Evolutionary conservation across 2,888 invertebrate species (phyloP), one percentile per base, ranked within the genome.

Genomic region (Cataglyphis cursor): DNA sequence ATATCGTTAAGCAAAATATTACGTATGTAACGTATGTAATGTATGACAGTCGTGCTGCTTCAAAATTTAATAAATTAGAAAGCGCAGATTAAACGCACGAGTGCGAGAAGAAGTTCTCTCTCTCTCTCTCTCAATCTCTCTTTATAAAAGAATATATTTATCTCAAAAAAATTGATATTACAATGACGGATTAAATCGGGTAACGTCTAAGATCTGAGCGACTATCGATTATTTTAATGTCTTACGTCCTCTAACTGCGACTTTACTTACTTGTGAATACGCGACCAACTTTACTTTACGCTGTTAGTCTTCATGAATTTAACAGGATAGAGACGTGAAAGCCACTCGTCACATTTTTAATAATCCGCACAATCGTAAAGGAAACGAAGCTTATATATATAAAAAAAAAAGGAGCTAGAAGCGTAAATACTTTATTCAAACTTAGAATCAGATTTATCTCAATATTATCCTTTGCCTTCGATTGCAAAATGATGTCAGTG

Each of bases 191-290:
- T 75, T 64, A 74, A 74, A 48, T 44, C 64, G 21, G 31, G 64
- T 74, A 75, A 75, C 64, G 64, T 48, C 59, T 73, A 41, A 44
- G 74, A 75, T 75, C 65, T 48, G 48, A 75, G 64, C 62, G 44
- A 31, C 64, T 75, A 75, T 75, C 35, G 65, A 75, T 75, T 75
- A 64, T 64, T 75, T 75, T 75, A 75, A 74, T 74, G 74, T 62
- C 74, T 65, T 75, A 75, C 35, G 21, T 64, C 65, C 65, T 31
- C 35, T 6, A 21, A 64, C 65, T 31, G 15, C 64, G 35, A 64
- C 64, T 75, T 75, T 75, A 75, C 74, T 75, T 35, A 75, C 35
- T 64, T 75, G 74, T 75, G 64, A 75, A 75, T 75, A 75, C 65
- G 74, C 64, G 48, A 21, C 65, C 65, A 75, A 75, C 74, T 75